phyloP scores from a whole-genome alignment of 1,140 invertebrate genomes.

The Samia ricini region DNA sequence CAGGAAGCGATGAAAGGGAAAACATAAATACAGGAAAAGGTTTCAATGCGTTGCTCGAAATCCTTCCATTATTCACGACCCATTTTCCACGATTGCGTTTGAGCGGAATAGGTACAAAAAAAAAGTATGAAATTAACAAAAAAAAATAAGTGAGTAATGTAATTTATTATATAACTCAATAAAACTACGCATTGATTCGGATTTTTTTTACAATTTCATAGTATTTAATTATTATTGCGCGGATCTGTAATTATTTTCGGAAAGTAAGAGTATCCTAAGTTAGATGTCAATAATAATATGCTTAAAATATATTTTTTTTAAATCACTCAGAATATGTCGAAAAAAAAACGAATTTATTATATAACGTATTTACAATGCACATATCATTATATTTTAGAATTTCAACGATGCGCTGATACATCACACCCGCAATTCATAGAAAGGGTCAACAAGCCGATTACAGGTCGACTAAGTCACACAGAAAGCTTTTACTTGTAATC shows the following conservation, averaged over 20 bases:
- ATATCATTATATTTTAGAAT: background rate
- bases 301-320: background rate
- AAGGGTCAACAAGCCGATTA: constrained; percentile 66
- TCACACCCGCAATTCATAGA: constrained; percentile 2
- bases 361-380: background rate
- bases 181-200: too few species aligned
- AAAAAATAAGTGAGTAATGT: too few species aligned
- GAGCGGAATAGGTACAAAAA: constrained; percentile 3
- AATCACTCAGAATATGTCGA: background rate
- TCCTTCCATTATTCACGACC: constrained; percentile 40
- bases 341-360: background rate
- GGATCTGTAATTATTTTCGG: too few species aligned
- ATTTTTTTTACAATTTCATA: too few species aligned
- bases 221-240: too few species aligned
- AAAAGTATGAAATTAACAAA: background rate
- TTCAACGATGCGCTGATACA: background rate
- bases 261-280: too few species aligned
- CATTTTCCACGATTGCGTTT: constrained; percentile 32
- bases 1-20: constrained; percentile 21
- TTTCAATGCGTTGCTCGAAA: constrained; percentile 21
- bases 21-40: constrained; percentile 27
- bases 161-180: too few species aligned
- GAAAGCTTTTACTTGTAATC: constrained; percentile 69
- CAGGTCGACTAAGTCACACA: constrained; percentile 51
- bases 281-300: background rate